Conservation (phyloP, 2,113 vertebrate species). For the Petrocephalus zakoni region DNA sequence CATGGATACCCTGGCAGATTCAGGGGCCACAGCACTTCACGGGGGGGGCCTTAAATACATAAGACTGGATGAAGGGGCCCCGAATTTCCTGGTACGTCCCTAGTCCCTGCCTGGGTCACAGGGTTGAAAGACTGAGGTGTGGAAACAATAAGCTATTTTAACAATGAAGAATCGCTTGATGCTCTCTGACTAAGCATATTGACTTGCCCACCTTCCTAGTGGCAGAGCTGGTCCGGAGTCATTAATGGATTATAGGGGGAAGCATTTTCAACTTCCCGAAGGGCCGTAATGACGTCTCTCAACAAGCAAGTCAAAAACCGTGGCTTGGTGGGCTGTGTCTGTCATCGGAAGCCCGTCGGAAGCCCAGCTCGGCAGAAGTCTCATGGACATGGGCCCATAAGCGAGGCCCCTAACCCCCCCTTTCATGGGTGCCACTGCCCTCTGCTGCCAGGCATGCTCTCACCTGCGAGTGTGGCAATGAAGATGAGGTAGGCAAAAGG, state of each 20-base stretch:
- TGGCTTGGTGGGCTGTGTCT: not conserved
- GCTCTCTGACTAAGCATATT: not conserved
- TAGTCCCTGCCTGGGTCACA: no score
- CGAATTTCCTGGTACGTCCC: no score
- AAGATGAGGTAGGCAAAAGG: not conserved
- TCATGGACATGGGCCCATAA: not conserved
- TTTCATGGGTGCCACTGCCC: not conserved
- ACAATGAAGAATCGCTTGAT: not conserved
- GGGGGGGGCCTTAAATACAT: not conserved
- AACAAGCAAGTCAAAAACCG: not conserved
- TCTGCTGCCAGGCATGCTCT: not conserved
- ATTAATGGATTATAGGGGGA: not conserved
- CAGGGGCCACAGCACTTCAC: not conserved
- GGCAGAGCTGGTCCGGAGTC: not conserved
- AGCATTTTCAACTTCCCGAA: not conserved
- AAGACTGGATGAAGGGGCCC: not conserved
- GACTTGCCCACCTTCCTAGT: not conserved
- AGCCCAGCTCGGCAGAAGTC: not conserved
- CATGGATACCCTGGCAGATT: not conserved
- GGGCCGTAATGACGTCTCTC: not conserved
- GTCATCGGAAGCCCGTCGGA: not conserved
- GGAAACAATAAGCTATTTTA: not conserved
- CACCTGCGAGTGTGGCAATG: not conserved
- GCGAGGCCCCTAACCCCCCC: not conserved
- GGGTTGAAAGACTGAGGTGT: not conserved